Evolutionary conservation across 1,140 invertebrate genomes (phyloP).

Genomic region (Trissolcus basalis): DNA sequence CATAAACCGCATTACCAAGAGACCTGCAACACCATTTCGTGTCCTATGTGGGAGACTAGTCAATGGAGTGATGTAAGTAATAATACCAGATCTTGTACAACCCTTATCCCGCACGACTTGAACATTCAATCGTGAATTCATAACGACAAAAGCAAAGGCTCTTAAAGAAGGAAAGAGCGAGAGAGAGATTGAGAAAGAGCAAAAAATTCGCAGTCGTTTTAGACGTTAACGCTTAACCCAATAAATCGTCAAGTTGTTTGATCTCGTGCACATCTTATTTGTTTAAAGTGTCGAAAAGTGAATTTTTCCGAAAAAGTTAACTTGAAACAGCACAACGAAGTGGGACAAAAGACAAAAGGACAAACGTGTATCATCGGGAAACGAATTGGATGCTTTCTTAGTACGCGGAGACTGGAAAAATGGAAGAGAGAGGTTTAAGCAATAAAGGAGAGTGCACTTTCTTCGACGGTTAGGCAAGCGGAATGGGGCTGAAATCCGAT

Average conservation of each 20-base stretch:
- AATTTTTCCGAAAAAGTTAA: conserved; percentile 39
- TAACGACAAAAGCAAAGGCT: conserved; percentile 16
- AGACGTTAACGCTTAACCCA: conserved; percentile 4
- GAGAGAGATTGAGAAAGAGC: too few relatives aligned
- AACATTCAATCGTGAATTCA: conserved; percentile 14
- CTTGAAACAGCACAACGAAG: conserved; percentile 6
- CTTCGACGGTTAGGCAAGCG: conserved; percentile 57
- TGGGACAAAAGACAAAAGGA: conserved; percentile 43
- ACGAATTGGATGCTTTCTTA: conserved; percentile 54
- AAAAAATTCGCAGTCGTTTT: conserved; percentile 5
- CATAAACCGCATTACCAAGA: conserved; percentile 86
- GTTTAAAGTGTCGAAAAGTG: conserved; percentile 35
- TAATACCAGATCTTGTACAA: conserved; percentile 24
- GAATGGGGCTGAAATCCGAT: conserved; percentile 59
- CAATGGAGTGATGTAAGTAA: conserved; percentile 90
- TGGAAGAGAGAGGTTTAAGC: conserved; percentile 53
- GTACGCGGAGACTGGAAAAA: conserved; percentile 53
- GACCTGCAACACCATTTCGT: conserved; percentile 87
- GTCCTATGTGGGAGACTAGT: conserved; percentile 89
- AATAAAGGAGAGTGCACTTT: conserved; percentile 61
- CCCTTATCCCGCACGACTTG: background rate
- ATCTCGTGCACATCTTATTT: conserved; percentile 2
- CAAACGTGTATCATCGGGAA: conserved; percentile 52
- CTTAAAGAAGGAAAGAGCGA: too few relatives aligned
- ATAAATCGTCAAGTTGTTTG: conserved; percentile 24